Conservation (phyloP, 2,888 invertebrate genomes). For the Malthinus seriepunctatus region DNA sequence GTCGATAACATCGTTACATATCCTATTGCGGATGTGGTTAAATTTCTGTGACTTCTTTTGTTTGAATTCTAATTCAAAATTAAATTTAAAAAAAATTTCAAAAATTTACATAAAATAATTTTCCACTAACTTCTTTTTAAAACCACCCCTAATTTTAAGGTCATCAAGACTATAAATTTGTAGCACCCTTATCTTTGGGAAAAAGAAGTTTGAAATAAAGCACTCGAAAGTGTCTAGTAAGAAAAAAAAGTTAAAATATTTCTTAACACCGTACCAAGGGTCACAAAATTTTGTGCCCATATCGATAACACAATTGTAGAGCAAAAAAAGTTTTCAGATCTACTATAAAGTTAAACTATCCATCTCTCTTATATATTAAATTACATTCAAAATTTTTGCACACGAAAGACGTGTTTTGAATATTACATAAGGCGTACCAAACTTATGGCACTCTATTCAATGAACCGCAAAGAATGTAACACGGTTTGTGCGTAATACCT, state of each 20-base stretch:
- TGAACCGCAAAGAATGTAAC: slow-evolving; percentile 48
- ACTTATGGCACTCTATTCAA: slow-evolving; percentile 48
- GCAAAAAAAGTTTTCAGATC: neutral
- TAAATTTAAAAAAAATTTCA: neutral
- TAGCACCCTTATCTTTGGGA: no score
- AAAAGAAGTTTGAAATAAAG: no score
- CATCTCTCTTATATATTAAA: slow-evolving; percentile 21
- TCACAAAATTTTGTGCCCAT: neutral
- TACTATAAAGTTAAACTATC: slow-evolving; percentile 10
- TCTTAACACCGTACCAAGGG: no score
- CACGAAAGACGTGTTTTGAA: slow-evolving; percentile 36
- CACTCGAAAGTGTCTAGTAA: no score
- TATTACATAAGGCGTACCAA: slow-evolving; percentile 36
- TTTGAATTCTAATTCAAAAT: slow-evolving; percentile 16
- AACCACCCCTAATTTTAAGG: no score
- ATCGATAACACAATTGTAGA: slow-evolving; percentile 2
- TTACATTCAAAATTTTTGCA: slow-evolving; percentile 39
- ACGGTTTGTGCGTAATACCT: slow-evolving; percentile 42
- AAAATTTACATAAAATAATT: no score
- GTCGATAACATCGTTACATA: slow-evolving; percentile 55
- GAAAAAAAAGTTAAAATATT: no score
- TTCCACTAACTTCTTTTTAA: no score
- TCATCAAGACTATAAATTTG: no score
- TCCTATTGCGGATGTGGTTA: slow-evolving; percentile 42
- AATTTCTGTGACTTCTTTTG: slow-evolving; percentile 26